Base-by-base conservation (phyloP, 2,113 vertebrate species). In the Xiphophorus hellerii region DNA sequence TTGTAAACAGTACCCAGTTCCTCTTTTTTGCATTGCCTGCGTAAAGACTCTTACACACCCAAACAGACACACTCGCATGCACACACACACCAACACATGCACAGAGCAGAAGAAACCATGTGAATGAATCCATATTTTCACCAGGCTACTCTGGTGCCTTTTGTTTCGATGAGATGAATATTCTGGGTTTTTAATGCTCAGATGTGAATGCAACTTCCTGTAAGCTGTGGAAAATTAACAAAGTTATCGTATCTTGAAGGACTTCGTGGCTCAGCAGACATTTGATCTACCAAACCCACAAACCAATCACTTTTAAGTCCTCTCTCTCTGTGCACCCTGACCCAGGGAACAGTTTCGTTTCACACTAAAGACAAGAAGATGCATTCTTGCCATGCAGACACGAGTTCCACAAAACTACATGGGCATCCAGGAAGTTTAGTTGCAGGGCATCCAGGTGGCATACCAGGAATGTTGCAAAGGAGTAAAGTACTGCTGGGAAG, bases 391-490 rank as follows among this genome's bases (percentile, higher is more conserved):
- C 14, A 42, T n/a, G 4, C n/a, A 48, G 66, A 44, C 13, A 64
- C 10, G 35, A 76, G 74, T 48, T 61, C 72, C 30, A n/a, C 65
- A 63, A 74, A 72, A 76, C 37, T 74, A 62, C 44, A 67, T 73
- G 37, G 31, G n/a, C 12, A 33, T 27, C 60, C 63, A 63, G 12
- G 62, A 20, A 51, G 42, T 74, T 96, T 95, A 99, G 94, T 97
- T 98, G 92, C 97, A 98, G 90, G 97, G 97, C 89, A 99, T 91
- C 98, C 98, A 99, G 87, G 96, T 96, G 0, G 96, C 94, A 62
- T 97, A 97, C 76, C 92, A 84, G 28, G 88, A 89, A 3, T 90
- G 33, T 87, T 96, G 92, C 92, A 95, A 61, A 93, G 86, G 94
- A 82, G 95, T 92, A 87, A 79, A 28, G 87, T 91, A 92, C 54